Conservation (phyloP, 92 coral and sea anemone species). For the Zoanthus solanderi region DNA sequence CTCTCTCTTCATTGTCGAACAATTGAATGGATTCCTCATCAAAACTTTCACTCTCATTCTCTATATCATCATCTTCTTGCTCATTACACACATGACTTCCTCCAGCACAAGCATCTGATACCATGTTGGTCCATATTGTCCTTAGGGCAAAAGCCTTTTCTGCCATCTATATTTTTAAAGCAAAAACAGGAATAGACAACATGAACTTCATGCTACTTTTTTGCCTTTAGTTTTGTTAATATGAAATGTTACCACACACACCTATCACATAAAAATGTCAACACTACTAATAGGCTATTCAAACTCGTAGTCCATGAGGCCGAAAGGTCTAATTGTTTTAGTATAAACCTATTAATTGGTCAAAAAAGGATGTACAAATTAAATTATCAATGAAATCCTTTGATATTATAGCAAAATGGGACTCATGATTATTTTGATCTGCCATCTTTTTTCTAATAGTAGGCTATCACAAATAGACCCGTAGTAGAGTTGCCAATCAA, state of each 20-base stretch:
- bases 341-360: too few species aligned
- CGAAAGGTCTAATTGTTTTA: too few species aligned
- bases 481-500: too few species aligned
- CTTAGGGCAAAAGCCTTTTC: slow-evolving; percentile 4
- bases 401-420: too few species aligned
- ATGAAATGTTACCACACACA: background rate
- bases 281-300: background rate
- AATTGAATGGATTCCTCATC: background rate
- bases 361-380: too few species aligned
- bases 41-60: slow-evolving; percentile 10
- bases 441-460: too few species aligned
- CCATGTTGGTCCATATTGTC: background rate
- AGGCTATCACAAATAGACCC: too few species aligned
- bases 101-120: slow-evolving; percentile 2
- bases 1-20: background rate
- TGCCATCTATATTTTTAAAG: background rate
- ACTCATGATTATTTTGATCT: too few species aligned
- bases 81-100: background rate
- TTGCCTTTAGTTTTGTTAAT: slow-evolving; percentile 3
- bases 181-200: background rate
- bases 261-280: background rate
- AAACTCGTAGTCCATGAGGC: too few species aligned
- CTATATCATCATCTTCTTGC: background rate
- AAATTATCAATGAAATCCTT: too few species aligned
- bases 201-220: background rate